Conservation (phyloP, 2,797 vertebrate genomes). For the Enteromius mattozi region DNA sequence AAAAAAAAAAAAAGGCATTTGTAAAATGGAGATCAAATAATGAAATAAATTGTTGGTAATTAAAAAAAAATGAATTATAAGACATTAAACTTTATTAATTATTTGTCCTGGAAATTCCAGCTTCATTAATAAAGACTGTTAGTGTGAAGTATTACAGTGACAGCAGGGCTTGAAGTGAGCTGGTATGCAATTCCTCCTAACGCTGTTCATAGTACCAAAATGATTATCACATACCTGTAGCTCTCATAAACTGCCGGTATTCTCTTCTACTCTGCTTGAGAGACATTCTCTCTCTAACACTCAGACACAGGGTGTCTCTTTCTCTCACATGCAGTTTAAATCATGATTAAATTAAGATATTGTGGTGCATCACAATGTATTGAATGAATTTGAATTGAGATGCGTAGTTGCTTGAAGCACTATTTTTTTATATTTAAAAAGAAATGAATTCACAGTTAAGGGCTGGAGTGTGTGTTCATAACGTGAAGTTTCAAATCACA, state of each 20-base stretch:
- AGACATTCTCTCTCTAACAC: background rate
- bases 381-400: background rate
- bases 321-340: background rate
- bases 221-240: background rate
- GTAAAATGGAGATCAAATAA: background rate
- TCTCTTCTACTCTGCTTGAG: background rate
- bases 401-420: background rate
- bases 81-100: background rate
- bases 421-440: background rate
- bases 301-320: background rate
- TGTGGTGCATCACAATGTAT: background rate
- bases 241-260: background rate
- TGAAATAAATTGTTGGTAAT: background rate
- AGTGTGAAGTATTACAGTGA: background rate
- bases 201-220: background rate
- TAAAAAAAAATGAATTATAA: background rate
- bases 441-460: background rate
- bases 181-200: background rate
- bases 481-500: background rate
- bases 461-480: background rate
- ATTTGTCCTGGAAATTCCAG: background rate
- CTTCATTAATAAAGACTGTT: background rate
- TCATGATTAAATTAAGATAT: background rate
- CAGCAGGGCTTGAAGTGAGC: background rate
- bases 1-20: no score